These are phyloP conservation scores for Mohoua ochrocephala DNA, from an alignment of 2,113 vertebrate species.

Conservation along the genomic window DNA sequence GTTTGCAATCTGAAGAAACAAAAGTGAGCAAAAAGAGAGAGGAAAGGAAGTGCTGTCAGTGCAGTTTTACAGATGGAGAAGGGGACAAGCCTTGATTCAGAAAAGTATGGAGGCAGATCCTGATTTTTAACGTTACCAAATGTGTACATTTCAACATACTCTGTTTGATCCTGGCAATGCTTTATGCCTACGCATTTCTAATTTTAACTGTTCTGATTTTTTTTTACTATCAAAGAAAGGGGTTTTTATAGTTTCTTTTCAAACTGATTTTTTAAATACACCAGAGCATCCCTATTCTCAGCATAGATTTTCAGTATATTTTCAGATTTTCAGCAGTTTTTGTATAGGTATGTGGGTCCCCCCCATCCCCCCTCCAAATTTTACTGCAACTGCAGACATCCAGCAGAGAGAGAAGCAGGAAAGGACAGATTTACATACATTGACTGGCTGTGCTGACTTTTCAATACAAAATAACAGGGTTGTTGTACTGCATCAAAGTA, in stretches of 20 bases:
- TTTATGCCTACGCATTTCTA: conserved; percentile 39
- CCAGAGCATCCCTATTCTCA: neutral
- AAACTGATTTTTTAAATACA: neutral
- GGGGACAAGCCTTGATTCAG: neutral
- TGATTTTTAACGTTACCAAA: conserved; percentile 25
- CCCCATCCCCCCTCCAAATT: neutral
- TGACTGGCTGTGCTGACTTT: conserved; percentile 20
- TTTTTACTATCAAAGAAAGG: conserved; percentile 33
- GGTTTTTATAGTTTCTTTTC: neutral
- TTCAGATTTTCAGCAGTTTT: neutral
- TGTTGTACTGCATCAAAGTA: conserved; percentile 40
- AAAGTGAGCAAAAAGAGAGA: conserved; percentile 8
- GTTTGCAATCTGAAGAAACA: neutral
- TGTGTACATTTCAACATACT: conserved; percentile 37
- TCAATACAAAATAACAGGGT: conserved; percentile 41
- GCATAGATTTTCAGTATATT: neutral
- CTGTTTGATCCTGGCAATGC: conserved; percentile 40
- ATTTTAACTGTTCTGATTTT: conserved; percentile 46
- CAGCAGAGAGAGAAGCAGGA: neutral
- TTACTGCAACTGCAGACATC: neutral
- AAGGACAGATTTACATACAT: neutral
- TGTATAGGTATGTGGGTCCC: neutral
- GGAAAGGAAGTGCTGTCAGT: neutral
- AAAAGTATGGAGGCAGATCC: conserved; percentile 2
- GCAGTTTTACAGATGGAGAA: neutral